These are phyloP conservation scores for Propithecus deckenii DNA, from an alignment of 2,797 vertebrate genomes.

Conservation along the genomic window DNA sequence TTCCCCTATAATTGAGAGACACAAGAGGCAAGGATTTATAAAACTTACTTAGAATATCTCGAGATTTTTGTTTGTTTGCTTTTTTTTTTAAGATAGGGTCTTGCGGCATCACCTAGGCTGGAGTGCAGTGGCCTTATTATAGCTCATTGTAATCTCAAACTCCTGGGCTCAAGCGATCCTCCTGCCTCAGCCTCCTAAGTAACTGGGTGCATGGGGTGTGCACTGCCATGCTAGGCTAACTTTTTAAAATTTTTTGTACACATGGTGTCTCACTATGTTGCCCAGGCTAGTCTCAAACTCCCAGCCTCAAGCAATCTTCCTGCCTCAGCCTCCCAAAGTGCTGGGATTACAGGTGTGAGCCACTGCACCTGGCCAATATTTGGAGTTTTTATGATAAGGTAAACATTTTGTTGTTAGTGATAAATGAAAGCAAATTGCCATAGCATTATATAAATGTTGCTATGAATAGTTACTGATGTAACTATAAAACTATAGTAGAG, in stretches of 20 bases:
- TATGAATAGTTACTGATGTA: neutral
- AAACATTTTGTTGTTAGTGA: conserved; percentile 14
- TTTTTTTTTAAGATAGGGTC: neutral
- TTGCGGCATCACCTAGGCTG: neutral
- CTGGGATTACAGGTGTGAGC: neutral
- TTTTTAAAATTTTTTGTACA: neutral
- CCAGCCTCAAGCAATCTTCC: neutral
- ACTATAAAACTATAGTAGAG: neutral
- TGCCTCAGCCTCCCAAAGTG: neutral
- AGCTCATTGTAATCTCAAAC: neutral
- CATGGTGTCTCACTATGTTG: neutral
- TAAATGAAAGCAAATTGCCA: conserved; percentile 47
- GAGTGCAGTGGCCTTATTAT: neutral
- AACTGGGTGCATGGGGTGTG: neutral
- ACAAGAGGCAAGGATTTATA: conserved; percentile 35
- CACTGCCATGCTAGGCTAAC: neutral
- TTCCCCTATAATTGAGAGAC: neutral
- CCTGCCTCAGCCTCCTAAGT: neutral
- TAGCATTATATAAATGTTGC: conserved; percentile 10
- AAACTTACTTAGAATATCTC: conserved; percentile 53
- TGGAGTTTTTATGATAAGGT: conserved; percentile 64
- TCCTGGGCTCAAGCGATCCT: neutral
- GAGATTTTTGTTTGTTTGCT: conserved; percentile 50
- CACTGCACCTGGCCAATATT: neutral
- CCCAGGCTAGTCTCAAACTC: neutral